A percentile compares a stretch with the other conserved stretches of the same genome.
phyloP scores from a whole-genome alignment of 2,888 invertebrate species.

The Drosophila peninsularis region DNA sequence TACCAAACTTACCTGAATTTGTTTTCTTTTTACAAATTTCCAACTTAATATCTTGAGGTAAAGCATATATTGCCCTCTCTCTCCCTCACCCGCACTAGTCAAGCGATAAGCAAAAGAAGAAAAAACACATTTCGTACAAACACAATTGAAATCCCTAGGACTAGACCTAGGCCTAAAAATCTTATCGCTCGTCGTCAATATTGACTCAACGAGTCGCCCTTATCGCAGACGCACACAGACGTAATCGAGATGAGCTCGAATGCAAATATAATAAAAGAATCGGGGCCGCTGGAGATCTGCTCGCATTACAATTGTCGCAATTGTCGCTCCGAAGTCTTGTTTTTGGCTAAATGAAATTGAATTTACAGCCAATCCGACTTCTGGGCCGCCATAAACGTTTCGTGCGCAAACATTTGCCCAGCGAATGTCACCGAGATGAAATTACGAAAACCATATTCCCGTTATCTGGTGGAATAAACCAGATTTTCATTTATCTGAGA shows the following conservation, averaged over 20 bases:
- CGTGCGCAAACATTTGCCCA: constrained; percentile 49
- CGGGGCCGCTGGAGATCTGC: constrained; percentile 5
- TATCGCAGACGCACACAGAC: constrained; percentile 22
- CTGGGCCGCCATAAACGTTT: constrained; percentile 28
- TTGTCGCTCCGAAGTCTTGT: constrained; percentile 39
- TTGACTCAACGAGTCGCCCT: constrained; percentile 33
- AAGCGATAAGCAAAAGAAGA: constrained; percentile 27
- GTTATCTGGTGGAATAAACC: constrained; percentile 9
- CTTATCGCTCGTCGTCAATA: constrained; percentile 58
- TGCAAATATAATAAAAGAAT: constrained; percentile 61
- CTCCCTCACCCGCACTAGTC: background rate
- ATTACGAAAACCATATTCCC: constrained; percentile 1
- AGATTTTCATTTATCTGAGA: background rate
- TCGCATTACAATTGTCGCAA: constrained; percentile 37
- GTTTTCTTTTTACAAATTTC: background rate
- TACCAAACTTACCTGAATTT: background rate
- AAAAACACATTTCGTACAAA: constrained; percentile 6
- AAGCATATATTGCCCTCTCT: background rate
- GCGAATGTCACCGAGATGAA: constrained; percentile 21
- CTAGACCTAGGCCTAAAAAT: constrained; percentile 2
- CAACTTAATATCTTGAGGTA: background rate
- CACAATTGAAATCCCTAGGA: constrained; percentile 5
- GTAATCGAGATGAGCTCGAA: constrained; percentile 23
- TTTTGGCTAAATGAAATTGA: constrained; percentile 29
- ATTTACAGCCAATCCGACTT: constrained; percentile 32